Evolutionary conservation across 2,797 vertebrate species (phyloP).

Genomic region (Pangasius krempfi): DNA sequence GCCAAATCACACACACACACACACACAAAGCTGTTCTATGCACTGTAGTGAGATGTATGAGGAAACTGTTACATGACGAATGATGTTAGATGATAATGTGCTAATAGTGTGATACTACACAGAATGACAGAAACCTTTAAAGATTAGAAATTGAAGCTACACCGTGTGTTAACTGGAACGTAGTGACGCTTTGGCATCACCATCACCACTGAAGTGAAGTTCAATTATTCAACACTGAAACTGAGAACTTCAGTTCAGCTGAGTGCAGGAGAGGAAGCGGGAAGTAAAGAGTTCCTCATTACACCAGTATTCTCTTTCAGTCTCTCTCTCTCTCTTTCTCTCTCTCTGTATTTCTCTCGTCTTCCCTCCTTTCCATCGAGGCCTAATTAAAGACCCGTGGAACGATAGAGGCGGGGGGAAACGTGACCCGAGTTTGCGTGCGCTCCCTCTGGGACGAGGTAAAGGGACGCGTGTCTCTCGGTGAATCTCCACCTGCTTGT

Average conservation of each 20-base stretch:
- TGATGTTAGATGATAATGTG: neutral
- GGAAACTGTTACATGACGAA: neutral
- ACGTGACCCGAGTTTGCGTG: slow-evolving; percentile 19
- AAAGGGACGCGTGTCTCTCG: slow-evolving; percentile 66
- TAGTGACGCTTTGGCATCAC: neutral
- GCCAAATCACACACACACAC: neutral
- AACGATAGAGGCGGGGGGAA: neutral
- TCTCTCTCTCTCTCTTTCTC: neutral
- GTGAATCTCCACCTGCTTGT: slow-evolving; percentile 65
- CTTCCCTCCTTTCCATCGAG: neutral
- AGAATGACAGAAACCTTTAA: too few relatives aligned
- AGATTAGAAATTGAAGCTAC: too few relatives aligned
- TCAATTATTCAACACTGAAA: too few relatives aligned
- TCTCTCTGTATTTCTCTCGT: neutral
- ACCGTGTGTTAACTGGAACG: too few relatives aligned
- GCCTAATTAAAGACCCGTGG: slow-evolving; percentile 39
- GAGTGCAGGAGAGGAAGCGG: too few relatives aligned
- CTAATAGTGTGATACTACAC: neutral
- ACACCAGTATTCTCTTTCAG: neutral
- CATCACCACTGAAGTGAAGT: neutral
- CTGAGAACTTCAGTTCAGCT: too few relatives aligned
- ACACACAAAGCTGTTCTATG: neutral
- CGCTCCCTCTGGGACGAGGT: slow-evolving; percentile 55
- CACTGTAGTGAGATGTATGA: neutral
- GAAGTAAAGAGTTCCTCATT: neutral